A percentile compares a stretch with the other conserved stretches of the same genome.
Evolutionary conservation across 2,888 invertebrate species (phyloP).

Genomic region (Latrodectus elegans): DNA sequence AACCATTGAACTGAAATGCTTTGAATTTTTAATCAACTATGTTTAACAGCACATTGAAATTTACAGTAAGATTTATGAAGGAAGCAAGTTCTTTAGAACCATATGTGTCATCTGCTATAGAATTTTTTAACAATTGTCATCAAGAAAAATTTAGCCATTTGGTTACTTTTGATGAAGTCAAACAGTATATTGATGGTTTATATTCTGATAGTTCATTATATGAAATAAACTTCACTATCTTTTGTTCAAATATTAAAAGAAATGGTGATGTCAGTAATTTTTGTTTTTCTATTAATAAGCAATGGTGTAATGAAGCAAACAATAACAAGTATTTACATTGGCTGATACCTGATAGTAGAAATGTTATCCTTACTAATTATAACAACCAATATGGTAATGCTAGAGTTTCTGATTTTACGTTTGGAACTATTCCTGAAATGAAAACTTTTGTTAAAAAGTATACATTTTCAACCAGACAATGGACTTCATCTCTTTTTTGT

Average conservation of each 20-base stretch:
- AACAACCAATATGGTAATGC: constrained; percentile 19
- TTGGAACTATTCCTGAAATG: constrained; percentile 54
- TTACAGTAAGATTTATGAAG: constrained; percentile 36
- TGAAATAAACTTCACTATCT: constrained; percentile 24
- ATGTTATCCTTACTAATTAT: constrained; percentile 3
- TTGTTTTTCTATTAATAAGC: constrained; percentile 22
- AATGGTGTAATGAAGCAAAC: constrained; percentile 48
- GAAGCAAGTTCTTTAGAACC: neutral
- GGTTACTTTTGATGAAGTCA: constrained; percentile 14
- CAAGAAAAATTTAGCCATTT: constrained; percentile 22
- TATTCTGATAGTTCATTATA: constrained; percentile 29
- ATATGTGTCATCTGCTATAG: constrained; percentile 16
- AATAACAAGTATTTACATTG: constrained; percentile 42
- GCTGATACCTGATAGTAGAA: constrained; percentile 24
- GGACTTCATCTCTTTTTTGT: constrained; percentile 41
- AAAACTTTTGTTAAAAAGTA: constrained; percentile 38
- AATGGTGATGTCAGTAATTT: constrained; percentile 39
- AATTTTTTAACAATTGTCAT: constrained; percentile 26
- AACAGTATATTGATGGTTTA: constrained; percentile 22
- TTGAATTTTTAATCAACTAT: too few relatives aligned
- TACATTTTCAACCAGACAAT: neutral
- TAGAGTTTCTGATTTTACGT: constrained; percentile 54
- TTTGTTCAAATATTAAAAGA: constrained; percentile 29
- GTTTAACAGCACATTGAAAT: constrained; percentile 10
- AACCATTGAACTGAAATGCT: too few relatives aligned